phyloP scores from a whole-genome alignment of 92 coral and sea anemone genomes.

The Epizoanthus stellaris region DNA sequence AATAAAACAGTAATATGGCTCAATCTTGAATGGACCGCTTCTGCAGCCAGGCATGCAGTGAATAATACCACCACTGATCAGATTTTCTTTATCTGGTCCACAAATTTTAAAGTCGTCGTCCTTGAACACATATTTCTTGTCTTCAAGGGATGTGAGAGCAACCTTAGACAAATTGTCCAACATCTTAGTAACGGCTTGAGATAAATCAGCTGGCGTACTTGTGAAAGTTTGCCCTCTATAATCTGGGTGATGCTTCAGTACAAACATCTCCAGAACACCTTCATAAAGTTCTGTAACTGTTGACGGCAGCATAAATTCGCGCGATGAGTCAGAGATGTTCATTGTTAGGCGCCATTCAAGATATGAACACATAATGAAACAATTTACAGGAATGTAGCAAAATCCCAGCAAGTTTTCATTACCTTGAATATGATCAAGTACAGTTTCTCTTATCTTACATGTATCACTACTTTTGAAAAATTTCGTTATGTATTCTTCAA shows the following conservation, averaged over 20 bases:
- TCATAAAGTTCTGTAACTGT: slow-evolving; percentile 18
- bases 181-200: neutral
- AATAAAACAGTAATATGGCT: too few species aligned
- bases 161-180: neutral
- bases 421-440: neutral
- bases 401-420: too few species aligned
- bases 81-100: neutral
- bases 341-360: neutral
- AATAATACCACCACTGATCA: neutral
- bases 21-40: neutral
- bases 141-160: neutral
- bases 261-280: neutral
- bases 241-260: slow-evolving; percentile 13
- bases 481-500: neutral
- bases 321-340: too few species aligned
- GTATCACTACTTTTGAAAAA: neutral
- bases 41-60: slow-evolving; percentile 3
- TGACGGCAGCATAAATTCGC: neutral
- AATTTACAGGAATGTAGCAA: too few species aligned
- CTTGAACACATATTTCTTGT: neutral
- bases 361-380: neutral
- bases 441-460: neutral
- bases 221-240: neutral
- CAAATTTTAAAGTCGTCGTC: neutral
- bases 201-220: neutral